phyloP scores from a whole-genome alignment of 2,888 invertebrate species.

The Lasius fuliginosus region DNA sequence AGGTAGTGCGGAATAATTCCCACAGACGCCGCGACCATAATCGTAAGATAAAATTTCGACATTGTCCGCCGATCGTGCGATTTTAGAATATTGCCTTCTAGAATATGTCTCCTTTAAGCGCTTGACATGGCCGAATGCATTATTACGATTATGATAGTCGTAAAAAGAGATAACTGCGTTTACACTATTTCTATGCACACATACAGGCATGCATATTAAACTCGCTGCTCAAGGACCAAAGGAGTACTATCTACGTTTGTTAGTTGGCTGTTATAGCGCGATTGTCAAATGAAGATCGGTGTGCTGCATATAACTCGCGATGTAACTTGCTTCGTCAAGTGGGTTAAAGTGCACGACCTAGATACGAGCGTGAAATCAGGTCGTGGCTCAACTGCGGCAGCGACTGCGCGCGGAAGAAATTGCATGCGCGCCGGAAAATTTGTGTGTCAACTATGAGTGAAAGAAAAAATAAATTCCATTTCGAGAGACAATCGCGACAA shows the following conservation, averaged over 20 bases:
- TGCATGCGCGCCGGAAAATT: conserved; percentile 66
- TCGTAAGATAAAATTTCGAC: conserved; percentile 6
- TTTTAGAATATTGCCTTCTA: background rate
- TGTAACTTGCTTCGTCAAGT: conserved; percentile 36
- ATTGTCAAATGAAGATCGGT: conserved; percentile 31
- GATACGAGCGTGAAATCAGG: conserved; percentile 70
- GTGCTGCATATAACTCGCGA: conserved; percentile 9
- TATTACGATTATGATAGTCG: background rate
- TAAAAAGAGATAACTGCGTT: background rate
- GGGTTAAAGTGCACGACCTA: conserved; percentile 64
- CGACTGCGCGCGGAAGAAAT: conserved; percentile 70
- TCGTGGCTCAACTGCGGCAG: conserved; percentile 60
- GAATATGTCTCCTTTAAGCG: background rate
- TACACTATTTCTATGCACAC: background rate
- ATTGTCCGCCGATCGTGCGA: background rate
- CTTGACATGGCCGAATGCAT: background rate
- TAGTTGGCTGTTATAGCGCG: background rate
- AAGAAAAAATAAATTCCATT: conserved; percentile 53
- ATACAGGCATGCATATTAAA: too few relatives aligned
- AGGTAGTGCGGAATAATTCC: conserved; percentile 2
- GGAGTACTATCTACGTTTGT: background rate
- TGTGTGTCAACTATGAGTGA: conserved; percentile 50
- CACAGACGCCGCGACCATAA: background rate
- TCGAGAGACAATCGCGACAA: background rate
- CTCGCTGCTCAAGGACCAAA: background rate